These are phyloP conservation scores for Mystacides longicornis DNA, from an alignment of 2,888 invertebrate genomes.

Conservation along the genomic window DNA sequence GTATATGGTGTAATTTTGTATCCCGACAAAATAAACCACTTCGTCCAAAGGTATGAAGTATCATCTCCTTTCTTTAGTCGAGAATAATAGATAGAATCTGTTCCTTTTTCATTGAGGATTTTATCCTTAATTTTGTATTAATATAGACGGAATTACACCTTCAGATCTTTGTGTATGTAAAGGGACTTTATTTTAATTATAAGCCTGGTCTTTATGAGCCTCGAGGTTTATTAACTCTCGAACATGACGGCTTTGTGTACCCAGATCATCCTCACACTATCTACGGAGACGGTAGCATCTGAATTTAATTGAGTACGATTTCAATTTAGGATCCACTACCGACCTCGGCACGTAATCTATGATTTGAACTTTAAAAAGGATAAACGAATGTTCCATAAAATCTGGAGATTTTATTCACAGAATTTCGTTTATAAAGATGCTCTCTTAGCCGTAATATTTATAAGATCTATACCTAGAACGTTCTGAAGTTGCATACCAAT, in stretches of 20 bases:
- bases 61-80: neutral
- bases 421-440: too few relatives aligned
- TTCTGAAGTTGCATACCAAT: too few relatives aligned
- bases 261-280: too few relatives aligned
- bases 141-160: slow-evolving; percentile 1
- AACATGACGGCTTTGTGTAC: too few relatives aligned
- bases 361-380: slow-evolving; percentile 5
- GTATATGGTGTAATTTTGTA: neutral
- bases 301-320: slow-evolving; percentile 19
- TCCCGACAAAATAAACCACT: neutral
- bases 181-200: slow-evolving; percentile 24
- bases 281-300: slow-evolving; percentile 10
- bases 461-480: too few relatives aligned
- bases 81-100: neutral
- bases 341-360: slow-evolving; percentile 10
- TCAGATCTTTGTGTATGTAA: slow-evolving; percentile 9
- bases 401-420: too few relatives aligned
- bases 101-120: neutral
- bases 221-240: slow-evolving; percentile 16
- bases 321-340: slow-evolving; percentile 13
- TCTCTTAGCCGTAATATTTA: too few relatives aligned
- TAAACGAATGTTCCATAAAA: neutral
- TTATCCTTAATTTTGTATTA: neutral
- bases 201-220: slow-evolving; percentile 24
- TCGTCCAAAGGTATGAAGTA: neutral